These are phyloP conservation scores for Isichthys henryi DNA, from an alignment of 2,113 vertebrate species.

Conservation along the genomic window DNA sequence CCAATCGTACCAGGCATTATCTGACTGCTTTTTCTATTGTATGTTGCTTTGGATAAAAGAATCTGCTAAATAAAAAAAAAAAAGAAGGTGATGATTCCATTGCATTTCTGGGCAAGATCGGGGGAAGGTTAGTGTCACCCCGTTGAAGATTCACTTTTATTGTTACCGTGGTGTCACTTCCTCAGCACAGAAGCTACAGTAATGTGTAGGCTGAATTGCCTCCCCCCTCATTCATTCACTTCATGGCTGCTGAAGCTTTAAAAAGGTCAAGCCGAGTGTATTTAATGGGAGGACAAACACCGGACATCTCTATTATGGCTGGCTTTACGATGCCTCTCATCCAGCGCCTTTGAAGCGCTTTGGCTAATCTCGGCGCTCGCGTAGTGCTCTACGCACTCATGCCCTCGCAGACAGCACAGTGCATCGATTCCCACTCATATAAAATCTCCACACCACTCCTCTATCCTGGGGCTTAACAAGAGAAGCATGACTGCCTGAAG, in stretches of 20 bases:
- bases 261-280: slow-evolving; percentile 1
- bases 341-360: background rate
- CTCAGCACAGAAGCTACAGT: too few relatives aligned
- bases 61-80: too few relatives aligned
- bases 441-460: background rate
- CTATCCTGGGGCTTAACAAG: slow-evolving; percentile 1
- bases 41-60: too few relatives aligned
- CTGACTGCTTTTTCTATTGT: background rate
- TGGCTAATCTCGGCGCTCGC: background rate
- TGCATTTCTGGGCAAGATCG: background rate
- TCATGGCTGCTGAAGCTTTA: background rate
- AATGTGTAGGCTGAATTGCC: background rate
- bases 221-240: background rate
- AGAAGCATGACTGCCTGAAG: background rate
- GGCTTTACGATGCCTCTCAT: background rate
- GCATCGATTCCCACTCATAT: background rate
- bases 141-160: background rate
- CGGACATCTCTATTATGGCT: background rate
- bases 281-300: slow-evolving; percentile 3
- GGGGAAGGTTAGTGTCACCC: background rate
- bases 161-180: background rate
- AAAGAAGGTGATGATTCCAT: background rate
- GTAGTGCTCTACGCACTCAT: background rate
- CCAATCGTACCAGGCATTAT: background rate
- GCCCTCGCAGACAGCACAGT: background rate